Evolutionary conservation across 1,140 invertebrate species (phyloP).

Genomic region (Bemisia tabaci): DNA sequence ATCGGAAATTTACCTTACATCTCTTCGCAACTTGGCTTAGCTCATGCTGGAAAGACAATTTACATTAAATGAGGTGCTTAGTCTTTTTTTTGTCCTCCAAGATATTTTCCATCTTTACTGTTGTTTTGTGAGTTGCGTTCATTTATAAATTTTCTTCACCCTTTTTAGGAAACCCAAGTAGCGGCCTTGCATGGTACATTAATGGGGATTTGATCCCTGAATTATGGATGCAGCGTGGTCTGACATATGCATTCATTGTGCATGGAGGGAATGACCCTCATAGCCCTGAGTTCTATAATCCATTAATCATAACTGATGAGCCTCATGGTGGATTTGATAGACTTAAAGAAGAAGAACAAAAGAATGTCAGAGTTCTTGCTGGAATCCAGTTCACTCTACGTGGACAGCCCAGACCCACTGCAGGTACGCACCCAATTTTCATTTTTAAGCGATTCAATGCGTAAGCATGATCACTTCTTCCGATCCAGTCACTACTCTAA

Average conservation of each 20-base stretch:
- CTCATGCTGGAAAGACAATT: too few relatives aligned
- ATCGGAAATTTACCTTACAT: too few relatives aligned
- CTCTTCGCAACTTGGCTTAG: too few relatives aligned
- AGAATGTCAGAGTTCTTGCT: conserved; percentile 60
- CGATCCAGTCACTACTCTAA: too few relatives aligned
- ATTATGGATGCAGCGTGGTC: conserved; percentile 68
- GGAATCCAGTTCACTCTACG: conserved; percentile 70
- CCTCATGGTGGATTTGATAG: conserved; percentile 65
- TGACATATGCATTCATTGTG: conserved; percentile 61
- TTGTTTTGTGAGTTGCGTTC: too few relatives aligned
- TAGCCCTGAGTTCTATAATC: conserved; percentile 76
- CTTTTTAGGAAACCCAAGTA: conserved; percentile 37
- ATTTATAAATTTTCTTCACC: background rate
- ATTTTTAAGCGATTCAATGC: too few relatives aligned
- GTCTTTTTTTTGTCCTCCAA: too few relatives aligned
- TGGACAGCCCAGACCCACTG: conserved; percentile 58
- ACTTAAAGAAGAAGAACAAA: conserved; percentile 52
- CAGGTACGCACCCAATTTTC: conserved; percentile 43
- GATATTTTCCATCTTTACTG: too few relatives aligned
- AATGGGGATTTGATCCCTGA: conserved; percentile 79
- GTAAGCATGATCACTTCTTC: too few relatives aligned
- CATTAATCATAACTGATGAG: conserved; percentile 80
- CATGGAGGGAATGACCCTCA: conserved; percentile 82
- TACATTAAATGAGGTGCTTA: too few relatives aligned
- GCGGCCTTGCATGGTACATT: conserved; percentile 60